Conservation (phyloP, 2,113 vertebrate species). For the Daboia siamensis region DNA sequence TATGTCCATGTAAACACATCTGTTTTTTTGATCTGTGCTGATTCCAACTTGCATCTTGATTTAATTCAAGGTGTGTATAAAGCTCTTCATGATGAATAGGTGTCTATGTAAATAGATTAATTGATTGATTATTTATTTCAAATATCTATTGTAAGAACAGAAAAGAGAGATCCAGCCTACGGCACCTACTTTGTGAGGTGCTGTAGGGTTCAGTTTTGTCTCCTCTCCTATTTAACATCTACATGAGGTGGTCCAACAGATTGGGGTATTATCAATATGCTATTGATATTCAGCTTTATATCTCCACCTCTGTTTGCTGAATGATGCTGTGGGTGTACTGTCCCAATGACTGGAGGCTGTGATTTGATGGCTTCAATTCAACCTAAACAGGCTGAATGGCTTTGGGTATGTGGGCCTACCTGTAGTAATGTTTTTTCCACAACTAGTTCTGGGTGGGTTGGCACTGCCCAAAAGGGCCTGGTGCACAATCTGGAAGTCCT, state of each 20-base stretch:
- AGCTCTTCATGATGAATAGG: too few species aligned
- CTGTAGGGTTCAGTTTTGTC: too few species aligned
- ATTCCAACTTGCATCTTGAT: neutral
- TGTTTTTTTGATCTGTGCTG: neutral
- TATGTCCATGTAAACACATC: neutral
- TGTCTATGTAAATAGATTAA: neutral
- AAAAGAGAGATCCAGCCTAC: too few species aligned
- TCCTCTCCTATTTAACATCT: too few species aligned
- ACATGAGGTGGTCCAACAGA: too few species aligned
- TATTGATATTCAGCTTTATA: neutral
- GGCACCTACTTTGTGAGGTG: too few species aligned
- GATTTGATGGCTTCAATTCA: neutral
- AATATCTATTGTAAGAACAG: neutral
- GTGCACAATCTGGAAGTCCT: neutral
- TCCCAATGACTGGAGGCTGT: neutral
- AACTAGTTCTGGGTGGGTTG: neutral
- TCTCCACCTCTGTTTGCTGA: neutral
- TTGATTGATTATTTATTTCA: neutral
- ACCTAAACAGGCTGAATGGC: neutral
- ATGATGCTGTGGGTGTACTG: neutral
- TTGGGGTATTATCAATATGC: neutral
- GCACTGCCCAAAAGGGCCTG: neutral
- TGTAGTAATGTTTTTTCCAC: neutral
- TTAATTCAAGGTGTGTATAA: too few species aligned
- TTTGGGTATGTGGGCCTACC: neutral